A percentile compares a stretch with the other conserved stretches of the same genome.
These are phyloP conservation scores for Periophthalmus modestus DNA, from an alignment of 2,113 vertebrate genomes.

Conservation along the genomic window DNA sequence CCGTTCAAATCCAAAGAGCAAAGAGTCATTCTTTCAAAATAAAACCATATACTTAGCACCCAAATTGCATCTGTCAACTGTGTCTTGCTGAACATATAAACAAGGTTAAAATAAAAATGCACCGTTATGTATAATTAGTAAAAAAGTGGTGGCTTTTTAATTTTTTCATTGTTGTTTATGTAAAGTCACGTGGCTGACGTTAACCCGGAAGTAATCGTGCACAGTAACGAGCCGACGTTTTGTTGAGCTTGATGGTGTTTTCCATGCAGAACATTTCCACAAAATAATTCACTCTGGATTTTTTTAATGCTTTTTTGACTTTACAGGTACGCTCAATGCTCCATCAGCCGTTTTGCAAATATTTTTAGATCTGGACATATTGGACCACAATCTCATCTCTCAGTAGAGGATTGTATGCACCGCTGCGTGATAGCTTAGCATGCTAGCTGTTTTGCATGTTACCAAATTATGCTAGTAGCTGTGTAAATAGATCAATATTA, in stretches of 20 bases:
- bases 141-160: too few species aligned
- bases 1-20: background rate
- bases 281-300: background rate
- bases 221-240: too few species aligned
- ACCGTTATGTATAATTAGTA: background rate
- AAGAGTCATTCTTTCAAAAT: too few species aligned
- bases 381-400: background rate
- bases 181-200: background rate
- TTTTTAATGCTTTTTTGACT: background rate
- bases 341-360: background rate
- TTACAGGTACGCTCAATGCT: background rate
- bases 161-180: too few species aligned
- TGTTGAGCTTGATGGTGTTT: background rate
- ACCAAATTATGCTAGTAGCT: background rate
- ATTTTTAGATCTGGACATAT: background rate
- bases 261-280: background rate
- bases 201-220: background rate
- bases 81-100: background rate
- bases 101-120: background rate
- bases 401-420: background rate
- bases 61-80: background rate
- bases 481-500: background rate
- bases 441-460: slow-evolving; percentile 1
- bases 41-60: background rate
- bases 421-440: background rate